phyloP scores from a whole-genome alignment of 2,113 vertebrate species.

The Procavia capensis region DNA sequence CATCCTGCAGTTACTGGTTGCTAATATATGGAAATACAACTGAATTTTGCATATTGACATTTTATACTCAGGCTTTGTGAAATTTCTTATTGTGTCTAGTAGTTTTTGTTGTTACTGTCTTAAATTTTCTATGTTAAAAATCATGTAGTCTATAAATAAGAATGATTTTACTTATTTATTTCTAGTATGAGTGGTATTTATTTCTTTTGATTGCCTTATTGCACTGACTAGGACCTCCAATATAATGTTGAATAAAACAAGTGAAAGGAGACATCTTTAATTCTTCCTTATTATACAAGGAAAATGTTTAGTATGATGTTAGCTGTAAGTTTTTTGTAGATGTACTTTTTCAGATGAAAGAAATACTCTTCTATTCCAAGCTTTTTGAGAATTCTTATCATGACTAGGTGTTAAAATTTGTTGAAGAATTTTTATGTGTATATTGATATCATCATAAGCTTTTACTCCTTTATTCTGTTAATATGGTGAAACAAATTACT shows the following conservation, averaged over 20 bases:
- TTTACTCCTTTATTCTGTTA: not conserved
- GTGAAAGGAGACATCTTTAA: not conserved
- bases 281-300: not conserved
- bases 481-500: not conserved
- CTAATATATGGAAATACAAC: too few relatives aligned
- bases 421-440: not conserved
- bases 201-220: too few relatives aligned
- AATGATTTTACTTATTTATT: not conserved
- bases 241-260: not conserved
- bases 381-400: too few relatives aligned
- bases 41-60: too few relatives aligned
- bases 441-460: not conserved
- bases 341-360: too few relatives aligned
- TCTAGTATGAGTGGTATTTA: too few relatives aligned
- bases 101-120: not conserved
- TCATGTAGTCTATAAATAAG: not conserved
- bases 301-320: not conserved
- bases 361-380: too few relatives aligned
- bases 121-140: not conserved
- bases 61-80: not conserved
- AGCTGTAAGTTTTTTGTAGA: not conserved
- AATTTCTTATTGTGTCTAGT: not conserved
- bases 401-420: too few relatives aligned
- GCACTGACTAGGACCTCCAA: too few relatives aligned
- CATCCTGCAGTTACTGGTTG: too few relatives aligned